A percentile compares a stretch with the other conserved stretches of the same genome.
Conservation (phyloP, 2,888 invertebrate genomes). For the Anoncus sp. region DNA sequence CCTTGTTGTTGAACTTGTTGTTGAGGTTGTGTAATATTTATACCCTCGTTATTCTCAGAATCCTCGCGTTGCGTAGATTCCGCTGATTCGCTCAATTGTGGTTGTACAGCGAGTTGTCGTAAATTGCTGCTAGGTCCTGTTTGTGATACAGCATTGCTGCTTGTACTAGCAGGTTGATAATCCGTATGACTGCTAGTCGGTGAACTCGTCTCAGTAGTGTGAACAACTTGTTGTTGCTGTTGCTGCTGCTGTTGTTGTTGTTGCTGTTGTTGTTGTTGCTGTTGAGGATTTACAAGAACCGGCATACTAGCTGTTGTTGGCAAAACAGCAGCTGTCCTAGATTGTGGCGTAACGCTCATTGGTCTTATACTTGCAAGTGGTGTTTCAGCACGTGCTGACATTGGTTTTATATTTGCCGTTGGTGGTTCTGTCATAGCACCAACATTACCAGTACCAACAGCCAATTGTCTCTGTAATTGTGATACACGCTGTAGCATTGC, state of each 20-base stretch:
- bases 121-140: slow-evolving; percentile 84
- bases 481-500: slow-evolving; percentile 88
- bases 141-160: slow-evolving; percentile 83
- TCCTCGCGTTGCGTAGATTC: slow-evolving; percentile 86
- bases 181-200: slow-evolving; percentile 91
- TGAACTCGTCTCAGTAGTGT: slow-evolving; percentile 85
- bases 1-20: slow-evolving; percentile 63
- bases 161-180: slow-evolving; percentile 94
- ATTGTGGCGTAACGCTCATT: slow-evolving; percentile 89
- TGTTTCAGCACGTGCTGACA: slow-evolving; percentile 94
- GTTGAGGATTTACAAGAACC: slow-evolving; percentile 79
- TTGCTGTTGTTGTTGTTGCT: slow-evolving; percentile 73
- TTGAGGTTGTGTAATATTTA: slow-evolving; percentile 69
- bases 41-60: slow-evolving; percentile 83
- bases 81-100: slow-evolving; percentile 83
- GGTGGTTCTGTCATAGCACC: slow-evolving; percentile 86
- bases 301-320: slow-evolving; percentile 88
- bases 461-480: slow-evolving; percentile 88
- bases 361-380: slow-evolving; percentile 97
- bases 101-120: slow-evolving; percentile 88
- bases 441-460: slow-evolving; percentile 86
- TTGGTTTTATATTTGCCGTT: slow-evolving; percentile 97
- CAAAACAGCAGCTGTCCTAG: slow-evolving; percentile 90
- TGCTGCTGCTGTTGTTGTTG: slow-evolving; percentile 84
- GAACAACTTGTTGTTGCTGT: slow-evolving; percentile 86